Base-by-base conservation (phyloP, 2,888 invertebrate species). In the Hypomecis punctinalis region DNA sequence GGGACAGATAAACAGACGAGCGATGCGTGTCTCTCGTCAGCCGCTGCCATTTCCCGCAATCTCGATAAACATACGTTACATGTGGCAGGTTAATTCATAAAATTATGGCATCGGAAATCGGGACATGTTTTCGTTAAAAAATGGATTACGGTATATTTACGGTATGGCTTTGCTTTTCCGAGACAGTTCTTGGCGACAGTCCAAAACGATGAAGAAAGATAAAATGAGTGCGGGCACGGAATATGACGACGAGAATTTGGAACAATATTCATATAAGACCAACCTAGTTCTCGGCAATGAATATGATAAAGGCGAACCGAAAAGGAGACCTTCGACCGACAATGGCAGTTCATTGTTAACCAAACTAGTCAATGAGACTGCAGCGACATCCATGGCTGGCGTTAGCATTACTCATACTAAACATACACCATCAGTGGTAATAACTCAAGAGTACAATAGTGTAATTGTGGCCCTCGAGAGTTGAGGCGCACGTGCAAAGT, bases 1-100 rank as follows among this genome's bases (percentile, higher is more conserved):
- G 71, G 76, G 61, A 72, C 78, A 73, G 63, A 74, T 75, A 75
- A 79, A 78, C 75, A 77, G 55, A 68, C 53, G 55, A 51, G 37
- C 56, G 47, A 63, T 40, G 65, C 66, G 45, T 64, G 67, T 61
- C 56, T 68, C 62, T 66, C 60, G 42, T 69, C 65, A 70, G 45
- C 5, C 48, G 39, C 65, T 66, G 67, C 66, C 65, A 62, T 59
- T 58, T 61, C 46, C 55, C 62, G 56, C 52, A 57, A 56, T 59
- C 55, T 66, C 54, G 49, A 54, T 61, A 62, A 48, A 63, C 46
- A 48, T 51, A 10, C 36, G 45, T 51, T 54, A 51, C 58, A 66
- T 47, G 59, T 53, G 58, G 58, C 66, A 63, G 53, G 45, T 62
- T 57, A 57, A 61, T 62, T 53, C 57, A 60, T 56, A 62, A 52